Evolutionary conservation across 2,888 invertebrate species (phyloP), one percentile per base, ranked within the genome.

Genomic region (Watsonalla binaria): DNA sequence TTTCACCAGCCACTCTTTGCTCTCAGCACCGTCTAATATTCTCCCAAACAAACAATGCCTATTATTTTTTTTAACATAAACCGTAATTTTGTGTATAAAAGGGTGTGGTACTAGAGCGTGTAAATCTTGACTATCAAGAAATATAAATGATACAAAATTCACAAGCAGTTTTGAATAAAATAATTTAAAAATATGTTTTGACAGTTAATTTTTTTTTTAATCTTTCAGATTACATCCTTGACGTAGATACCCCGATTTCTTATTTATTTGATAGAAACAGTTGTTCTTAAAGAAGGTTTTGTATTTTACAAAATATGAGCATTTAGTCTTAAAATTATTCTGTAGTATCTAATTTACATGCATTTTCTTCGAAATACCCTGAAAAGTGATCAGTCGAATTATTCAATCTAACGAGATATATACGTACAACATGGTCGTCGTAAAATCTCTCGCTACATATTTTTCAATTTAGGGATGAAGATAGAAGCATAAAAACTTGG

Each of bases 101-200:
- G 11, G 11, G 11, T 11, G 2, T 42, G 11, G 6, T 42, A 11
- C 11, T 42, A 11, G 0, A 11, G 5, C 11, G 42, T 42, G 7
- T 42, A 4, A 45, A 39, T 9, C n/a, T 50, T 47, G 7, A 11
- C 15, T 53, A 37, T 35, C 42, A 47, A 24, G 51, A 42, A 53
- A 51, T 51, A 56, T 4, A 54, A 57, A 56, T 55, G 35, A 53
- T 55, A 42, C 37, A 54, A 59, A 60, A 51, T 59, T 63, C 55
- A 56, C 24, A 53, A 55, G 52, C 51, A 59, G 57, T 51, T 58
- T 57, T 50, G 34, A 51, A 52, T 55, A 52, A 54, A 57, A 53
- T 53, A 48, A 54, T 35, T 35, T 51, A 1, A 42, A n/a, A 24
- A n/a, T 33, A 14, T 45, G 50, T 42, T 35, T 45, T 45, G 51